phyloP scores from a whole-genome alignment of 2,797 vertebrate species.

The Halcyon smyrnensis region DNA sequence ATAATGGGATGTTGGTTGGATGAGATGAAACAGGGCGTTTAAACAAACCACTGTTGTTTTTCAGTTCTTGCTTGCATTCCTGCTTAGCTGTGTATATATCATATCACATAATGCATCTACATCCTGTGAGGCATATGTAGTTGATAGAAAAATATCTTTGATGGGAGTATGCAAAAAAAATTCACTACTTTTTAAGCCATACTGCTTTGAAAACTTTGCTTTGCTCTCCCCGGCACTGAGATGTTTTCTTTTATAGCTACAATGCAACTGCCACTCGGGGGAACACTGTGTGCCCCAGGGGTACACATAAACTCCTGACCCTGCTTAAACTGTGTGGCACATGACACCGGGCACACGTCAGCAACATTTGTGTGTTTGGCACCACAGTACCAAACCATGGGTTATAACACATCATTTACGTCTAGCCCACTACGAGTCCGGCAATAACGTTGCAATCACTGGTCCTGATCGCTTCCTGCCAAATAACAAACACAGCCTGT shows the following conservation, averaged over 20 bases:
- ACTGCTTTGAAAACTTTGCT: not conserved
- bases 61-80: constrained; percentile 10
- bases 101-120: not conserved
- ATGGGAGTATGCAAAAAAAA: not conserved
- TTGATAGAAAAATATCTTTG: constrained; percentile 5
- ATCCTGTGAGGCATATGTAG: not conserved
- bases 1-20: not conserved
- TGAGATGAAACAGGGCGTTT: constrained; percentile 4
- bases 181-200: not conserved
- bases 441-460: not conserved
- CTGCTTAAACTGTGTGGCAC: not conserved
- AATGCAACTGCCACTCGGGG: not conserved
- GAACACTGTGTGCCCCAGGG: not conserved
- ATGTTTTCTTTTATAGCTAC: not conserved
- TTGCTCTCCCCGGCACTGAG: not conserved
- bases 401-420: not conserved
- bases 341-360: not conserved
- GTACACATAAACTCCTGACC: constrained; percentile 28
- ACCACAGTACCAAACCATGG: not conserved
- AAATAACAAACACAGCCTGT: constrained; percentile 6
- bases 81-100: not conserved
- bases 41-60: constrained; percentile 10
- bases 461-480: constrained; percentile 14
- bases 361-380: not conserved
- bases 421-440: not conserved